These are phyloP conservation scores for Vipera latastei DNA, from an alignment of 2,797 vertebrate species.

Conservation along the genomic window DNA sequence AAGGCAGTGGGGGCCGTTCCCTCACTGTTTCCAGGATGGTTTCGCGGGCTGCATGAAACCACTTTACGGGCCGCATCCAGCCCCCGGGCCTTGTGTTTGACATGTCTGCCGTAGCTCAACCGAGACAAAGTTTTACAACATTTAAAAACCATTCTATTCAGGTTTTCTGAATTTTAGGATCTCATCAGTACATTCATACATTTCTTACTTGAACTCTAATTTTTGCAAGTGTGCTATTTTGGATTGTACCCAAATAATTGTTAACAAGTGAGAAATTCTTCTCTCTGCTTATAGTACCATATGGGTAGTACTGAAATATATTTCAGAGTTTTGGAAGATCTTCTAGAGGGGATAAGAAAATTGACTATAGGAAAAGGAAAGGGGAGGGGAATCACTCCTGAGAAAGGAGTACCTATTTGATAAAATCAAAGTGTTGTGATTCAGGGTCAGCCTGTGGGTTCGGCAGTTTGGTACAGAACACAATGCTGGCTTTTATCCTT, in stretches of 20 bases:
- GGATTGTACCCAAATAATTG: not conserved
- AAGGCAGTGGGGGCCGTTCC: too few relatives aligned
- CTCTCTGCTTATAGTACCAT: not conserved
- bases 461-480: too few relatives aligned
- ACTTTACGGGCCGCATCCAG: too few relatives aligned
- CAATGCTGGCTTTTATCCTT: not conserved
- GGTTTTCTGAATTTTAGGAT: not conserved
- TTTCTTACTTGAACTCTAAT: not conserved
- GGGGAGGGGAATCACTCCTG: not conserved
- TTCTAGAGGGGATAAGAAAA: not conserved
- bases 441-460: too few relatives aligned
- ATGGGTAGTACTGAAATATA: not conserved
- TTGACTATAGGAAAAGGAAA: not conserved
- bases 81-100: too few relatives aligned
- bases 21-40: too few relatives aligned
- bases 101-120: not conserved
- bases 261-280: not conserved
- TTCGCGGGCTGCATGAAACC: too few relatives aligned
- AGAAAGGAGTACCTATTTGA: not conserved
- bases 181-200: not conserved
- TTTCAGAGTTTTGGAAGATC: too few relatives aligned
- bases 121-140: not conserved
- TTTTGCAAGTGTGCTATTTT: not conserved
- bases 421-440: too few relatives aligned
- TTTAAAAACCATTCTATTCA: not conserved